Base-by-base conservation (phyloP, 2,113 vertebrate genomes). In the Anser cygnoides region DNA sequence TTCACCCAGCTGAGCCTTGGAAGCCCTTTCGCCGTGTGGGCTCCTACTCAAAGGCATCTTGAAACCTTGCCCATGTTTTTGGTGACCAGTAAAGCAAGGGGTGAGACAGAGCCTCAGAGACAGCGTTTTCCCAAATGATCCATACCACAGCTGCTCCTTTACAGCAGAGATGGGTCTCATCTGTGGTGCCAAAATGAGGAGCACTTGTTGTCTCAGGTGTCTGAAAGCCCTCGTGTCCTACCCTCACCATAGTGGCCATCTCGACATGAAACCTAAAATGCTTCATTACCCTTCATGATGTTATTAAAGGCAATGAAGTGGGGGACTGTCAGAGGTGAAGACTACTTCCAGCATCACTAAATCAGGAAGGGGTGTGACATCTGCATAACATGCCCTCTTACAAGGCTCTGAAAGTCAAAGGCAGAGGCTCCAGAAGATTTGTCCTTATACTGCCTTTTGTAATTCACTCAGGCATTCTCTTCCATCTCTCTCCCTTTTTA, bases 231-330 rank as follows among this genome's bases (percentile, higher is more conserved):
- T 39, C 37, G 5, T 23, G 75, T 77, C 15, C 21, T 18, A 28
- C 39, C 7, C 57, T n/a, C 20, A 21, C 5, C 39, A 63, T 39
- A 46, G 16, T 44, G 78, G 33, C 20, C 49, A 61, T 61, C 83
- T 75, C 39, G 26, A 87, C 37, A 66, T 29, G 54, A 70, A 90
- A 41, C 54, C 87, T 89, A 61, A 92, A 93, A 95, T 35, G 80
- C 66, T 76, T 92, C 90, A 46, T 79, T 93, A 91, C 39, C 28
- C 39, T 95, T 93, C 73, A 82, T 0, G 7, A 91, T 44, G 50
- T 94, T 82, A 82, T 87, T 92, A 87, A 93, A 91, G 68, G 57
- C 80, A 87, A 70, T 79, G 35, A 92, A 89, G 19, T 46, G 25
- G 29, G 52, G 41, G 59, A 54, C 37, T 89, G 44, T 7, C 14